A percentile compares a stretch with the other conserved stretches of the same genome.
Conservation (phyloP, 2,888 invertebrate species). For the Serripes groenlandicus region DNA sequence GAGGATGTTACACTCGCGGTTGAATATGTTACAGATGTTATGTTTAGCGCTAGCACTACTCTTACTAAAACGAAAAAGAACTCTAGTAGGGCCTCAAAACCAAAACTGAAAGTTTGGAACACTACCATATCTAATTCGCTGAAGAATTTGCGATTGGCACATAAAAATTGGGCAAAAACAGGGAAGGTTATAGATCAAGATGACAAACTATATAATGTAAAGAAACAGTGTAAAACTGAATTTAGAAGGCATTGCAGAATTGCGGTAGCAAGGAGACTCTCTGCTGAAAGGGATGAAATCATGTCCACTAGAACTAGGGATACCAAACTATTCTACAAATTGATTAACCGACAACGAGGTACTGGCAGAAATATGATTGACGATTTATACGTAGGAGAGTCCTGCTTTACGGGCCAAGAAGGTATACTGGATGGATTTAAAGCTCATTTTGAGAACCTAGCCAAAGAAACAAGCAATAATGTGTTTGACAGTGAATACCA, state of each 20-base stretch:
- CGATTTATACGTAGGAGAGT: not conserved
- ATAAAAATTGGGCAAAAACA: not conserved
- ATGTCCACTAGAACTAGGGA: not conserved
- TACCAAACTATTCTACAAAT: constrained; percentile 3
- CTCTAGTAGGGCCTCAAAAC: not conserved
- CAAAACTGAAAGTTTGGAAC: not conserved
- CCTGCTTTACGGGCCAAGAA: not conserved
- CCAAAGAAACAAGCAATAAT: not conserved
- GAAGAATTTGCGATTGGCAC: not conserved
- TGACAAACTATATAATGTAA: not conserved
- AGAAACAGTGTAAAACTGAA: not conserved
- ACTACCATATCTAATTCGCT: not conserved
- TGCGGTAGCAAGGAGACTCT: not conserved
- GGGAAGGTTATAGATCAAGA: not conserved
- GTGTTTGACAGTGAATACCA: not conserved
- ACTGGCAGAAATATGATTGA: not conserved
- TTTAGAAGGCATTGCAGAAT: not conserved
- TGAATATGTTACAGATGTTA: no score
- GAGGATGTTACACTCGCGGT: no score
- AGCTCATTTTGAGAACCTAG: constrained; percentile 4
- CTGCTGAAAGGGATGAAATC: not conserved
- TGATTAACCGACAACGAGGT: not conserved
- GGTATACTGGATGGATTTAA: not conserved
- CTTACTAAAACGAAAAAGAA: no score
- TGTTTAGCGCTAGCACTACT: no score